Base-by-base conservation (phyloP, 2,888 invertebrate genomes). In the Drosophila meridionalis region DNA sequence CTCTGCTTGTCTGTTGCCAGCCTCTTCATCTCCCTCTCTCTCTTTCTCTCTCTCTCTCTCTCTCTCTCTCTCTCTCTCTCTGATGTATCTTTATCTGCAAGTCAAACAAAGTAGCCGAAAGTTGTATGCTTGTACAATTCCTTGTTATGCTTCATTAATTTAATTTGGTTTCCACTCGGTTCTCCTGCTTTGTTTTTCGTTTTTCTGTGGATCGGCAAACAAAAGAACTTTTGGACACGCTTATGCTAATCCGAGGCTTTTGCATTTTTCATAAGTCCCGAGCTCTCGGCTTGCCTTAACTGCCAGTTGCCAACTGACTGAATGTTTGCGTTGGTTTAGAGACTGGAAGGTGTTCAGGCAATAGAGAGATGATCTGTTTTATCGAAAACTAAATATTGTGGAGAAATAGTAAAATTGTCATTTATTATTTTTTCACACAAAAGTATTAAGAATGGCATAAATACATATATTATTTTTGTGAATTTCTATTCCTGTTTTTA, bases 121-220 rank as follows among this genome's bases (percentile, higher is more conserved):
- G 67, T 83, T 85, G 60, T 77, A 26, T 50, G 66, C 70, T 63
- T 73, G 75, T 56, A 47, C 66, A 68, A 67, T 63, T 84, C 70
- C 76, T 66, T 74, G 84, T 76, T 78, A 75, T 73, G 84, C 76
- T 84, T 84, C 84, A 89, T 84, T 87, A 89, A 84, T 78, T 84
- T 87, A 69, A 81, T 83, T 87, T 86, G 73, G 68, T 73, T 78
- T 83, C 62, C 67, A 80, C 69, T 71, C 71, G 66, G 68, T 65
- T 67, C 60, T 65, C 34, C 56, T 20, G 20, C 48, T 59, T 26
- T 47, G 30, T 12, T 58, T 47, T 28, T 40, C 55, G 40, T 26
- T 38, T 40, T 30, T 38, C 20, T 59, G 20, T 28, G 36, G 26
- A 32, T 40, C 45, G 50, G 48, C 48, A 78, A 69, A 68, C 73